Evolutionary conservation across 1,140 invertebrate genomes (phyloP).

Genomic region (Chymomyza costata): DNA sequence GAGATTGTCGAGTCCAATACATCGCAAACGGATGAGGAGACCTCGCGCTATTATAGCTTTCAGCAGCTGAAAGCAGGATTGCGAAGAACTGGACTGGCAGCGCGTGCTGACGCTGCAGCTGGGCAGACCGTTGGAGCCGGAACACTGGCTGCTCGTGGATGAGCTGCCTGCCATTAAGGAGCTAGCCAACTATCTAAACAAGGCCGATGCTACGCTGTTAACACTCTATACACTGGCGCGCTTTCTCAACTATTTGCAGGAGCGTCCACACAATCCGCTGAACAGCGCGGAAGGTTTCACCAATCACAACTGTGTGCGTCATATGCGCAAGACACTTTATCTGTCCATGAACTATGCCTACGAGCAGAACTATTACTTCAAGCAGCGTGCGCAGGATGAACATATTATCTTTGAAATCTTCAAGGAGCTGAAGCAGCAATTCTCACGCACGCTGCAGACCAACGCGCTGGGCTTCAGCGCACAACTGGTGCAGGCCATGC

Average conservation of each 20-base stretch:
- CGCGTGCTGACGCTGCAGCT: slow-evolving; percentile 24
- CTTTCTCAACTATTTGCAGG: slow-evolving; percentile 35
- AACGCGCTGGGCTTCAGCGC: slow-evolving; percentile 30
- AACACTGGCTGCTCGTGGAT: slow-evolving; percentile 41
- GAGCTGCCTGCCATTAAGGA: slow-evolving; percentile 25
- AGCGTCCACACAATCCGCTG: slow-evolving; percentile 49
- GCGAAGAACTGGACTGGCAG: slow-evolving; percentile 34
- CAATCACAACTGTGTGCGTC: slow-evolving; percentile 31
- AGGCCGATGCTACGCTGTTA: slow-evolving; percentile 21
- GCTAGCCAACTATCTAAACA: slow-evolving; percentile 29
- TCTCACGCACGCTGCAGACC: slow-evolving; percentile 17
- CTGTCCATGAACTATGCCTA: slow-evolving; percentile 58
- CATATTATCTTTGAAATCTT: slow-evolving; percentile 44
- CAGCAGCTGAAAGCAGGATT: slow-evolving; percentile 28
- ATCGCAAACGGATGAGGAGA: slow-evolving; percentile 25
- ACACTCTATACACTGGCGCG: slow-evolving; percentile 40
- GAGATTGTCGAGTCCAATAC: slow-evolving; percentile 8
- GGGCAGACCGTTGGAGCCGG: slow-evolving; percentile 4
- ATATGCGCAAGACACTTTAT: slow-evolving; percentile 54
- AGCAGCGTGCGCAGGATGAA: slow-evolving; percentile 31
- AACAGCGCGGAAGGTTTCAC: slow-evolving; percentile 1
- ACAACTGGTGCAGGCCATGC: slow-evolving; percentile 23
- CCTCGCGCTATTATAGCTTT: slow-evolving; percentile 14
- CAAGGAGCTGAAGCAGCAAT: slow-evolving; percentile 35
- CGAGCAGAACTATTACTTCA: slow-evolving; percentile 38